Evolutionary conservation across 2,113 vertebrate genomes (phyloP).

Genomic region (Antennarius striatus): DNA sequence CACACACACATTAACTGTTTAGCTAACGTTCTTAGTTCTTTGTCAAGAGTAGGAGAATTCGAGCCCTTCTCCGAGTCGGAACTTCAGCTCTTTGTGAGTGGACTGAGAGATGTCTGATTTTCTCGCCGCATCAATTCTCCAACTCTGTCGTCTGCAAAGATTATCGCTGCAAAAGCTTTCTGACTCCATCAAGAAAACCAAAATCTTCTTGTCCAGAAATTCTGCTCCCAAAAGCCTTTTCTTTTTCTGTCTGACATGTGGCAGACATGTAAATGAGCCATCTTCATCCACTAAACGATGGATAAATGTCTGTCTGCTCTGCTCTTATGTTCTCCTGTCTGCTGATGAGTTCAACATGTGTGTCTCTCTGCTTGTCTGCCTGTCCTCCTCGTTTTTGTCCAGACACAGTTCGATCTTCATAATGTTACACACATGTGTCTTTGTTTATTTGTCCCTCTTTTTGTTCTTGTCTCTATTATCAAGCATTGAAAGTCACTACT

Average conservation of each 20-base stretch:
- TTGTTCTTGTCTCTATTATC: slow-evolving; percentile 76
- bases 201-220: slow-evolving; percentile 54
- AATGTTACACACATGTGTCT: slow-evolving; percentile 22
- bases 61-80: slow-evolving; percentile 53
- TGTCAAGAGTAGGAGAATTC: slow-evolving; percentile 49
- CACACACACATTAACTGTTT: slow-evolving; percentile 41
- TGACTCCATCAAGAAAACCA: slow-evolving; percentile 48
- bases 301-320: slow-evolving; percentile 52
- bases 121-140: slow-evolving; percentile 20
- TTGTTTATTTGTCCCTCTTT: slow-evolving; percentile 53
- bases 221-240: slow-evolving; percentile 43
- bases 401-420: slow-evolving; percentile 27
- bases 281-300: slow-evolving; percentile 28
- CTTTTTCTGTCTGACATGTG: slow-evolving; percentile 24
- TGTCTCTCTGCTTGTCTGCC: slow-evolving; percentile 32
- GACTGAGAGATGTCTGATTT: slow-evolving; percentile 41
- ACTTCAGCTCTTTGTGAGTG: slow-evolving; percentile 56
- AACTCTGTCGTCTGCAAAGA: slow-evolving; percentile 30
- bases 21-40: slow-evolving; percentile 53
- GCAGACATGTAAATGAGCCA: slow-evolving; percentile 29
- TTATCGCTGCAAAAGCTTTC: slow-evolving; percentile 35
- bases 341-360: slow-evolving; percentile 60
- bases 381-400: slow-evolving; percentile 31
- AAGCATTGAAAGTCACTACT: slow-evolving; percentile 86
- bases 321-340: slow-evolving; percentile 35